Percentiles rank a stretch among this genome's conserved stretches.
These are phyloP conservation scores for Chelon auratus DNA, from an alignment of 2,797 vertebrate species.

Conservation along the genomic window DNA sequence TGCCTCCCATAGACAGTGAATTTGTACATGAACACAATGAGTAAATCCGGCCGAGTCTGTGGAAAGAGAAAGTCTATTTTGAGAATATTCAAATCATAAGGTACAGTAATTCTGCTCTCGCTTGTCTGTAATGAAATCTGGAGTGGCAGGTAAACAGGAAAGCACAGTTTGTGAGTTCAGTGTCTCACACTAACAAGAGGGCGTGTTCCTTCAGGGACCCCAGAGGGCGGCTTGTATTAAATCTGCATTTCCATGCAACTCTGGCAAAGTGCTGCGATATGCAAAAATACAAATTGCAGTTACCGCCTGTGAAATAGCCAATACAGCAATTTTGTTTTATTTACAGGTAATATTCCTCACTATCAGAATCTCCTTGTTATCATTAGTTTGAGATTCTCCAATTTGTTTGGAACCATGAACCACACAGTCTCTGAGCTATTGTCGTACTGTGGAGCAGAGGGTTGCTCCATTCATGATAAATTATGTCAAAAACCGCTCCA, in stretches of 20 bases:
- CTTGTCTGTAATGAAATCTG: conserved; percentile 53
- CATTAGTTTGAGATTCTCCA: conserved; percentile 30
- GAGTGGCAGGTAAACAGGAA: conserved; percentile 47
- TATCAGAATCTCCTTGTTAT: conserved; percentile 17
- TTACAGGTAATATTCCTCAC: conserved; percentile 49
- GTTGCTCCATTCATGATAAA: conserved; percentile 25
- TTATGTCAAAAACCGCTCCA: neutral
- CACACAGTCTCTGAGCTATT: conserved; percentile 24
- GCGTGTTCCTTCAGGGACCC: conserved; percentile 34
- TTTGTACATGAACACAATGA: conserved; percentile 11
- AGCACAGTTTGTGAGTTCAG: conserved; percentile 35
- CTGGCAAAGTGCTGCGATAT: conserved; percentile 49
- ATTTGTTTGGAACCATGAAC: conserved; percentile 46
- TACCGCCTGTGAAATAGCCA: conserved; percentile 37
- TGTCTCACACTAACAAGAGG: conserved; percentile 41
- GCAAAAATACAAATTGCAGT: conserved; percentile 60
- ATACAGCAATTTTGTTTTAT: conserved; percentile 51
- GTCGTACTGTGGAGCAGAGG: neutral
- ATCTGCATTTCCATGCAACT: conserved; percentile 45
- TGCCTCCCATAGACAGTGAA: neutral
- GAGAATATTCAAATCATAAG: conserved; percentile 29
- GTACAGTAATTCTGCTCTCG: conserved; percentile 27
- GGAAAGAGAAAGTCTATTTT: conserved; percentile 1
- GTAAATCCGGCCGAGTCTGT: neutral
- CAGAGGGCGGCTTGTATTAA: conserved; percentile 47